These are phyloP conservation scores for Sebastes minor DNA, from an alignment of 2,797 vertebrate genomes.

Conservation along the genomic window DNA sequence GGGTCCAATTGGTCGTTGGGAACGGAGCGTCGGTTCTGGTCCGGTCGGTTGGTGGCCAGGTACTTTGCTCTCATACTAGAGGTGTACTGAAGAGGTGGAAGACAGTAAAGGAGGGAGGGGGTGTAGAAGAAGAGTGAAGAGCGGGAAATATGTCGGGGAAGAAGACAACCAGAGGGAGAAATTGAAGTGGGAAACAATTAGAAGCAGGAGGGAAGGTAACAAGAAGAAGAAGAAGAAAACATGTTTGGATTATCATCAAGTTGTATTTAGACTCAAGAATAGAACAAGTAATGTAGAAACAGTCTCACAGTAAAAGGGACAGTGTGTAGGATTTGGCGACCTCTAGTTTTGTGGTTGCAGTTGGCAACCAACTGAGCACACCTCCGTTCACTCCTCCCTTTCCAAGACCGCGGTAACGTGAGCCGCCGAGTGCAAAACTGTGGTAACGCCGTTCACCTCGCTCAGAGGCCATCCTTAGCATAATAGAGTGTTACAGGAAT, in stretches of 20 bases:
- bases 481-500: too few species aligned
- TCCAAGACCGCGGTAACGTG: too few species aligned
- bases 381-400: too few species aligned
- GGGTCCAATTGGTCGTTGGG: conserved; percentile 84
- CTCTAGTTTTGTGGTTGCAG: too few species aligned
- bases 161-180: conserved; percentile 8
- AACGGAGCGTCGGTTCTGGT: conserved; percentile 83
- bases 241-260: conserved; percentile 2
- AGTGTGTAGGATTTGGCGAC: background rate
- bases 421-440: too few species aligned
- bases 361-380: too few species aligned
- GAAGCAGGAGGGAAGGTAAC: conserved; percentile 11
- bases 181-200: conserved; percentile 2
- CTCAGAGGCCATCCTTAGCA: too few species aligned
- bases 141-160: background rate
- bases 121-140: background rate
- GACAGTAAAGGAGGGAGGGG: background rate
- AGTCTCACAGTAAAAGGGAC: background rate
- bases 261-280: background rate
- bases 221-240: conserved; percentile 5
- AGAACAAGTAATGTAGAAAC: background rate
- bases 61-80: conserved; percentile 99
- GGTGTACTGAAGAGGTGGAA: conserved; percentile 88
- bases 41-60: conserved; percentile 94
- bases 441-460: too few species aligned